These are phyloP conservation scores for Nerophis lumbriciformis DNA, from an alignment of 2,113 vertebrate genomes.

Conservation along the genomic window DNA sequence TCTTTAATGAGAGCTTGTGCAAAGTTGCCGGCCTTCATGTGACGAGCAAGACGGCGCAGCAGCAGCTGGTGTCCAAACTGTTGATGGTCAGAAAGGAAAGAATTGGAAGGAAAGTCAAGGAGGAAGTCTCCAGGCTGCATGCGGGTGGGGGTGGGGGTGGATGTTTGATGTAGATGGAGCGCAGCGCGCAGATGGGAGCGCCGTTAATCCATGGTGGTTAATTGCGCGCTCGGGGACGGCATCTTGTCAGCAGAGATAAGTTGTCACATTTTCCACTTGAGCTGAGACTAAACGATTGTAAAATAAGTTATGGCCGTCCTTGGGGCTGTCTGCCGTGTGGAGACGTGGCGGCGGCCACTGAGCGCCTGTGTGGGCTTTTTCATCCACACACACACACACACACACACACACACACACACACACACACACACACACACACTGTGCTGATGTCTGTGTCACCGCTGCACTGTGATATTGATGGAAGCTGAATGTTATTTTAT, in stretches of 20 bases:
- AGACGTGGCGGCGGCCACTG: slow-evolving; percentile 66
- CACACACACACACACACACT: slow-evolving; percentile 16
- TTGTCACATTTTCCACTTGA: slow-evolving; percentile 99
- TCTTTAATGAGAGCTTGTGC: not conserved
- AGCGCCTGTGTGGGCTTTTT: slow-evolving; percentile 5
- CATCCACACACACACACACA: slow-evolving; percentile 1
- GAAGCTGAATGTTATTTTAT: slow-evolving; percentile 96
- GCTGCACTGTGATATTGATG: slow-evolving; percentile 88
- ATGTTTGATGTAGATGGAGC: slow-evolving; percentile 62
- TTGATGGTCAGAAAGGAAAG: slow-evolving; percentile 12
- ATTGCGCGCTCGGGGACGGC: slow-evolving; percentile 88
- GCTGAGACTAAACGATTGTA: slow-evolving; percentile 99
- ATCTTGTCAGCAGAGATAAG: slow-evolving; percentile 98
- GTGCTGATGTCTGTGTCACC: slow-evolving; percentile 72
- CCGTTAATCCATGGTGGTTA: slow-evolving; percentile 88
- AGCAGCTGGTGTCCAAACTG: slow-evolving; percentile 14
- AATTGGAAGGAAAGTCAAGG: not conserved
- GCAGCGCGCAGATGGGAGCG: slow-evolving; percentile 80
- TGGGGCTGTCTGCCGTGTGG: slow-evolving; percentile 83
- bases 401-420: slow-evolving; percentile 17
- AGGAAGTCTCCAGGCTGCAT: slow-evolving; percentile 12
- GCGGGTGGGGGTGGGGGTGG: slow-evolving; percentile 8
- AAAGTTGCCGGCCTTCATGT: not conserved
- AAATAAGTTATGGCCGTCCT: slow-evolving; percentile 99
- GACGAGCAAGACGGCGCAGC: not conserved